Percentiles rank a stretch among this genome's conserved stretches.
Evolutionary conservation across 2,888 invertebrate genomes (phyloP).

Genomic region (Shargacucullia verbasci): DNA sequence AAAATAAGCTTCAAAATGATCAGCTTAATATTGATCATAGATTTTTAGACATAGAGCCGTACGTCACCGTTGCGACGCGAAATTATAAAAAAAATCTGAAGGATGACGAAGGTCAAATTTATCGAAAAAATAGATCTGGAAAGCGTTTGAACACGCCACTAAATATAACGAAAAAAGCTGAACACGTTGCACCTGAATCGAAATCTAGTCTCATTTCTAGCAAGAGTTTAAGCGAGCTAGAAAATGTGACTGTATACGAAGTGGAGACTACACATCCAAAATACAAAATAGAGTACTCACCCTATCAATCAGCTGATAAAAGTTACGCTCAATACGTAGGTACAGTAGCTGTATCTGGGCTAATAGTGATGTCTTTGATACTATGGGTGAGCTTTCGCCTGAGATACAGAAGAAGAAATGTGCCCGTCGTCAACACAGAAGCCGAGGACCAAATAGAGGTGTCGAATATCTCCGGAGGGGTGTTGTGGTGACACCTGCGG

Average conservation of each 20-base stretch:
- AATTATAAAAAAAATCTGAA: conserved; percentile 63
- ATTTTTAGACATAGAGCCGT: conserved; percentile 71
- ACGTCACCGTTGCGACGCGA: conserved; percentile 56
- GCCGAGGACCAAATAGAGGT: conserved; percentile 90
- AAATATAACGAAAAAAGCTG: conserved; percentile 60
- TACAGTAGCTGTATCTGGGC: conserved; percentile 87
- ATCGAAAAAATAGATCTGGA: conserved; percentile 67
- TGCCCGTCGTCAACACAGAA: conserved; percentile 67
- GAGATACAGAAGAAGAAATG: conserved; percentile 77
- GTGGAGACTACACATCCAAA: conserved; percentile 68
- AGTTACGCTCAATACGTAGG: conserved; percentile 85
- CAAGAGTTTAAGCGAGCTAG: conserved; percentile 59
- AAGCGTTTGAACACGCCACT: conserved; percentile 80
- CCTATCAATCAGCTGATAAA: conserved; percentile 74
- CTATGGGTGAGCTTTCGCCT: conserved; percentile 86
- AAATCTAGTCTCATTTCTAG: conserved; percentile 58
- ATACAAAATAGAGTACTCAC: conserved; percentile 78
- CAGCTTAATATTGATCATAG: conserved; percentile 74
- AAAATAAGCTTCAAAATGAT: conserved; percentile 77
- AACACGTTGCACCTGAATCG: conserved; percentile 52
- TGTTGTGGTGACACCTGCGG: conserved; percentile 92
- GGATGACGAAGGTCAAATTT: conserved; percentile 53
- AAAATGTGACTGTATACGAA: conserved; percentile 64
- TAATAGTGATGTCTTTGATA: conserved; percentile 87
- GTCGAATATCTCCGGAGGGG: conserved; percentile 90